Evolutionary conservation across 2,797 vertebrate species (phyloP).

Genomic region (Triplophysa yarkandensis): DNA sequence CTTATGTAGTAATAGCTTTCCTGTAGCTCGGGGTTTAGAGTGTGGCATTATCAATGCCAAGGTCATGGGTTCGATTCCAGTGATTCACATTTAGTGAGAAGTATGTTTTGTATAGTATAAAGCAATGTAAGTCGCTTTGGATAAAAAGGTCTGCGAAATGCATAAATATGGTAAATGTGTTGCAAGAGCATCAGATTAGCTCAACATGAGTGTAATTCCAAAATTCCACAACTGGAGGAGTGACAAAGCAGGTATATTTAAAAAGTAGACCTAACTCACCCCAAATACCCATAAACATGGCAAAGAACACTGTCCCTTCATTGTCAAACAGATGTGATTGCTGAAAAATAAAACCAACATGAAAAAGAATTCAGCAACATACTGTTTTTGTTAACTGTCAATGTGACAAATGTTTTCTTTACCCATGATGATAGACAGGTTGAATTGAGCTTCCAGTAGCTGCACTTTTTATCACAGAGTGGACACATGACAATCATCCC

Average conservation of each 20-base stretch:
- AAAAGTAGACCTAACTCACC: conserved; percentile 76
- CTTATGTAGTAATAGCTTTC: too few relatives aligned
- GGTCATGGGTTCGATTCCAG: too few relatives aligned
- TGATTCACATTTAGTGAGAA: too few relatives aligned
- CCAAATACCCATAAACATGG: conserved; percentile 98
- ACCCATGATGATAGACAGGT: conserved; percentile 92
- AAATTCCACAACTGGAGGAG: conserved; percentile 28
- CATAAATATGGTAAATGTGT: too few relatives aligned
- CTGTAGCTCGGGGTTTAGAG: too few relatives aligned
- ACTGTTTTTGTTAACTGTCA: not conserved
- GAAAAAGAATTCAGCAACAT: conserved; percentile 17
- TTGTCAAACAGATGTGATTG: conserved; percentile 97
- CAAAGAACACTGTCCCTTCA: conserved; percentile 93
- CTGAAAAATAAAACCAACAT: conserved; percentile 67
- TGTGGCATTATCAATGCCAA: too few relatives aligned
- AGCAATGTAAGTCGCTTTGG: too few relatives aligned
- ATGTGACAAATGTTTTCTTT: conserved; percentile 35
- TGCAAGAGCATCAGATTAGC: not conserved
- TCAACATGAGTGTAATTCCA: not conserved
- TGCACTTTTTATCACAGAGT: conserved; percentile 87
- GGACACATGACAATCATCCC: conserved; percentile 95
- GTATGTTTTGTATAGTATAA: too few relatives aligned
- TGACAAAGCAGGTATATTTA: not conserved
- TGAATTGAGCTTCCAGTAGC: conserved; percentile 91
- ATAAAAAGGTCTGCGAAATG: too few relatives aligned